phyloP scores from a whole-genome alignment of 2,113 vertebrate genomes.

The Phyllostomus discolor region DNA sequence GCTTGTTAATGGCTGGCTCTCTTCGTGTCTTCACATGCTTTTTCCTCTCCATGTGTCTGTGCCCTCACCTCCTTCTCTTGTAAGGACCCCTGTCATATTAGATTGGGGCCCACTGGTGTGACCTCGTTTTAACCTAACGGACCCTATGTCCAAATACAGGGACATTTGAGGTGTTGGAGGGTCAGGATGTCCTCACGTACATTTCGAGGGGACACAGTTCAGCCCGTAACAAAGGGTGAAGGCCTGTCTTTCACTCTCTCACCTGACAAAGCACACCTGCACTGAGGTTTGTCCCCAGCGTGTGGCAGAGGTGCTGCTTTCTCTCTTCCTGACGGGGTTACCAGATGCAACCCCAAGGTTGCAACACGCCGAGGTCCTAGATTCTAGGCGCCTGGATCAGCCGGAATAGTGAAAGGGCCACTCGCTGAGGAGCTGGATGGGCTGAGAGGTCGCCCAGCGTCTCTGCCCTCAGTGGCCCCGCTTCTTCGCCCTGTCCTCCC shows the following conservation, averaged over 20 bases:
- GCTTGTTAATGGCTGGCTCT: rapidly evolving
- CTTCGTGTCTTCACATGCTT: neutral
- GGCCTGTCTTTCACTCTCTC: neutral
- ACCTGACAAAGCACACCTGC: neutral
- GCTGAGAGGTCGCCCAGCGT: neutral
- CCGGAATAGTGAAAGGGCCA: neutral
- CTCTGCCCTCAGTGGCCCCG: neutral
- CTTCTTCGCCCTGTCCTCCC: neutral
- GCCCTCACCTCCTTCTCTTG: neutral
- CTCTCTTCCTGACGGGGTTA: neutral
- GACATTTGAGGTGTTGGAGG: neutral
- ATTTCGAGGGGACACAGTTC: neutral
- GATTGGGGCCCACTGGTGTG: neutral
- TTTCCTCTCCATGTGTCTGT: neutral
- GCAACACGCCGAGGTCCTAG: neutral
- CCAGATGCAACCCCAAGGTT: neutral
- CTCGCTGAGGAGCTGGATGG: no score
- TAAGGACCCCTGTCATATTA: neutral
- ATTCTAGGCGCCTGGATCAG: neutral
- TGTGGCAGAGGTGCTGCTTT: neutral
- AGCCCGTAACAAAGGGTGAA: neutral
- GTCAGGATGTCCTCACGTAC: neutral
- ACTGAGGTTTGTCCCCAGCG: neutral
- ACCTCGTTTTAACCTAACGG: neutral
- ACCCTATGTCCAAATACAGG: neutral